These are phyloP conservation scores for Enteromius mattozi DNA, from an alignment of 2,797 vertebrate species.

Conservation along the genomic window DNA sequence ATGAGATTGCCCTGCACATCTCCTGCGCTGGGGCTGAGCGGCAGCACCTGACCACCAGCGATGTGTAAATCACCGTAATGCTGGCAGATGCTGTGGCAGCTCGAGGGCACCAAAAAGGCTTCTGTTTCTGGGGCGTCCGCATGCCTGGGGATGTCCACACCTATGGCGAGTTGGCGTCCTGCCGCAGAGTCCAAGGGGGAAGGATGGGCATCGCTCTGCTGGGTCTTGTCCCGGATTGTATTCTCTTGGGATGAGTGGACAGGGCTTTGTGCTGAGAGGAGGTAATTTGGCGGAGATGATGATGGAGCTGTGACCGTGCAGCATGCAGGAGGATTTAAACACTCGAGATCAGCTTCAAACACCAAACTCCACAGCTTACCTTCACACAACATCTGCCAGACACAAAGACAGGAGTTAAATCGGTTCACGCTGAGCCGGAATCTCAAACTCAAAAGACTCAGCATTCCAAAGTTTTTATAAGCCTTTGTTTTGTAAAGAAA, in stretches of 20 bases:
- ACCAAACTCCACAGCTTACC: conserved; percentile 74
- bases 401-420: conserved; percentile 20
- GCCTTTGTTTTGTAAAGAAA: not conserved
- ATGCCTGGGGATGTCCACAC: conserved; percentile 72
- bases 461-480: not conserved
- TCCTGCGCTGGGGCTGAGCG: conserved; percentile 80
- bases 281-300: conserved; percentile 52
- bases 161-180: conserved; percentile 66
- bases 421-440: not conserved
- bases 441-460: too few relatives aligned
- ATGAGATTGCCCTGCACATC: conserved; percentile 78
- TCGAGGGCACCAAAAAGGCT: conserved; percentile 90
- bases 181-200: not conserved
- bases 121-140: conserved; percentile 71
- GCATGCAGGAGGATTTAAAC: conserved; percentile 48
- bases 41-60: conserved; percentile 91
- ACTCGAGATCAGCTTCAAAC: conserved; percentile 63
- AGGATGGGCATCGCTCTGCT: conserved; percentile 13
- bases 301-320: conserved; percentile 41
- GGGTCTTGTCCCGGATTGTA: conserved; percentile 38
- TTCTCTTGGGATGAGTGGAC: conserved; percentile 42
- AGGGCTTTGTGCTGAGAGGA: conserved; percentile 49
- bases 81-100: conserved; percentile 93
- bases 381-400: conserved; percentile 79
- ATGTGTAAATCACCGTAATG: conserved; percentile 96